Percentiles rank a stretch among this genome's conserved stretches.
phyloP scores from a whole-genome alignment of 2,113 vertebrate genomes.

The Sander lucioperca region DNA sequence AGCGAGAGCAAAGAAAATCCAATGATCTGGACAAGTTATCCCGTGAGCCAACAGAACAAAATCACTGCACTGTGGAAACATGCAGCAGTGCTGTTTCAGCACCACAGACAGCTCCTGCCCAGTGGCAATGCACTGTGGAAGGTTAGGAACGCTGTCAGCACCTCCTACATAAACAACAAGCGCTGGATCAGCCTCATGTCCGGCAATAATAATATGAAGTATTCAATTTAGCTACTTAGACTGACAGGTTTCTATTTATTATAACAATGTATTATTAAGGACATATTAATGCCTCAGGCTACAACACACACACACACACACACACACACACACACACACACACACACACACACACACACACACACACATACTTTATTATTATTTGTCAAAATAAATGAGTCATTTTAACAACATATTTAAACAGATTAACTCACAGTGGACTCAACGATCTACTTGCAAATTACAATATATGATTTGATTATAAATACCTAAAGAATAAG shows the following conservation, averaged over 20 bases:
- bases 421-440: not conserved
- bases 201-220: not conserved
- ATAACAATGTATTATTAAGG: not conserved
- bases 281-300: not conserved
- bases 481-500: not conserved
- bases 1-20: slow-evolving; percentile 20
- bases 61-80: slow-evolving; percentile 37
- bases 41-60: slow-evolving; percentile 33
- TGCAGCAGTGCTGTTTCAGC: slow-evolving; percentile 60
- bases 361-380: not conserved
- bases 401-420: not conserved
- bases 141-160: slow-evolving; percentile 47
- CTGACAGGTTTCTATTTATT: not conserved
- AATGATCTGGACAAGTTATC: slow-evolving; percentile 28
- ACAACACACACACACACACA: not conserved
- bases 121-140: slow-evolving; percentile 6
- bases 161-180: slow-evolving; percentile 18
- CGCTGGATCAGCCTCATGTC: not conserved
- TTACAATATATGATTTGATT: not conserved
- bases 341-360: not conserved
- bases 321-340: not conserved
- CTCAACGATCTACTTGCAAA: not conserved
- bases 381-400: not conserved
- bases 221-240: not conserved
- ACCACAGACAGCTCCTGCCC: slow-evolving; percentile 57